Conservation (phyloP, 2,888 invertebrate species). For the Tenthredo notha region DNA sequence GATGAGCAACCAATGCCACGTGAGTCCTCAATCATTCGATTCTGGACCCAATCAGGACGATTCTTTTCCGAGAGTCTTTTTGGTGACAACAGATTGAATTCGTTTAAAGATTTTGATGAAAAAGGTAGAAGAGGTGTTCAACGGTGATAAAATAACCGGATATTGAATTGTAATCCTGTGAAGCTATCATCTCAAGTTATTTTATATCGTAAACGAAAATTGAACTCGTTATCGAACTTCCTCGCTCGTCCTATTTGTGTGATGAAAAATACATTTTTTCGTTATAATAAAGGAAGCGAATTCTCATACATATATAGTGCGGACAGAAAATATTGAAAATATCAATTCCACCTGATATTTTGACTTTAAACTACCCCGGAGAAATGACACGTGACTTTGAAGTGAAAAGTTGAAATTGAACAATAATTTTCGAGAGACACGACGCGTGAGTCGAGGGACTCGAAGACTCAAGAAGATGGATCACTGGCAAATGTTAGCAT, state of each 20-base stretch:
- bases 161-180: background rate
- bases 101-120: background rate
- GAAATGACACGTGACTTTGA: constrained; percentile 21
- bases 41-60: constrained; percentile 35
- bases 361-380: background rate
- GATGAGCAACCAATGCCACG: constrained; percentile 48
- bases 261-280: background rate
- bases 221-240: background rate
- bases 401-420: constrained; percentile 51
- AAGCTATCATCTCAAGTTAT: background rate
- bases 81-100: constrained; percentile 29
- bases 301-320: background rate
- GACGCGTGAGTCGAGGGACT: constrained; percentile 17
- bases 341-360: background rate
- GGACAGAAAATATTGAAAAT: background rate
- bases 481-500: constrained; percentile 38
- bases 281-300: background rate
- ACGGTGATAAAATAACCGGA: constrained; percentile 5
- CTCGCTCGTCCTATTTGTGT: background rate
- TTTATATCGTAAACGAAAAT: background rate
- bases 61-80: background rate
- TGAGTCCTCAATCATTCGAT: constrained; percentile 42
- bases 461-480: constrained; percentile 37
- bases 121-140: background rate
- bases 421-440: constrained; percentile 9